These are phyloP conservation scores for Phymatocera aterrima DNA, from an alignment of 2,888 invertebrate genomes.

Conservation along the genomic window DNA sequence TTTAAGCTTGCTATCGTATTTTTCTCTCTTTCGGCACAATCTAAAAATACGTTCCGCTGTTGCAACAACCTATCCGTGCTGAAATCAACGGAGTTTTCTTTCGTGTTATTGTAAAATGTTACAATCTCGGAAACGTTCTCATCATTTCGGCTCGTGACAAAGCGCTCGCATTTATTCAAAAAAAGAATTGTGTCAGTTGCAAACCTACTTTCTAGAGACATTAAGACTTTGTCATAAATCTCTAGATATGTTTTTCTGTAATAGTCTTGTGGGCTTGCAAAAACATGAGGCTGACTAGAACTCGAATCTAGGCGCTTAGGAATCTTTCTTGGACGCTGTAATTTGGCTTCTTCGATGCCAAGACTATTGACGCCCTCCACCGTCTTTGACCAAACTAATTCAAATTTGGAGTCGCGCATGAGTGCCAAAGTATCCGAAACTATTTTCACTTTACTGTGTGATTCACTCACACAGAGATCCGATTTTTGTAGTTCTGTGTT, in stretches of 20 bases:
- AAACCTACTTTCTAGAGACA: slow-evolving; percentile 4
- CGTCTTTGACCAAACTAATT: neutral
- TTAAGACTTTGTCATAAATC: neutral
- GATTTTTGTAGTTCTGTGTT: slow-evolving; percentile 47
- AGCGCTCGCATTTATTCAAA: neutral
- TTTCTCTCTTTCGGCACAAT: neutral
- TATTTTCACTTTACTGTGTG: slow-evolving; percentile 41
- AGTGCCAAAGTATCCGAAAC: slow-evolving; percentile 23
- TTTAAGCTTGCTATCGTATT: neutral
- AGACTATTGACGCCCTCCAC: slow-evolving; percentile 10
- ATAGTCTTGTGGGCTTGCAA: neutral
- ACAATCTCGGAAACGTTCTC: neutral
- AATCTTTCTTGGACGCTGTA: neutral
- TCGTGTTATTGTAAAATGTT: slow-evolving; percentile 5
- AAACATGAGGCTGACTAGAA: slow-evolving; percentile 8
- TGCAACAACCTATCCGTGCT: slow-evolving; percentile 8
- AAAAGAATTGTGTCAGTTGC: slow-evolving; percentile 10
- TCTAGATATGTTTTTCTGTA: neutral
- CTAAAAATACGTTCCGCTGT: slow-evolving; percentile 4
- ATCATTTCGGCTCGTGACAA: neutral
- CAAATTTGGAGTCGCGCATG: slow-evolving; percentile 18
- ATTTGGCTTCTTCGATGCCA: slow-evolving; percentile 10
- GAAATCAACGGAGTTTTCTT: neutral
- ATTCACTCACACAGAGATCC: slow-evolving; percentile 41
- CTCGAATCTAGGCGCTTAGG: slow-evolving; percentile 1